phyloP scores from a whole-genome alignment of 2,797 vertebrate genomes.

The Schizothorax lantsangensis region DNA sequence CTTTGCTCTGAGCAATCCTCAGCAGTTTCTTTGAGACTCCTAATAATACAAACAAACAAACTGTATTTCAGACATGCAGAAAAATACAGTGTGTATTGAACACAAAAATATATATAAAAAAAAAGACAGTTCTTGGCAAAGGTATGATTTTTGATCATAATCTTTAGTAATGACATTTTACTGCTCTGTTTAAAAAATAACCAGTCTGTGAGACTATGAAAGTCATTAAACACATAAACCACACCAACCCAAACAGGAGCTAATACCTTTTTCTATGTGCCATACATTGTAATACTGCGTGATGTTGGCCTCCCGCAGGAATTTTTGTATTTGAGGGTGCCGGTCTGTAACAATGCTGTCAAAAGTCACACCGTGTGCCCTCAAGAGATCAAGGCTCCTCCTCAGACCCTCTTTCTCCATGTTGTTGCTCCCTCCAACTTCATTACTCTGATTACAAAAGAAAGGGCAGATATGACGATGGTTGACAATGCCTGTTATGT shows the following conservation, averaged over 20 bases:
- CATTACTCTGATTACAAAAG: not conserved
- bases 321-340: not conserved
- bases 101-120: too few species aligned
- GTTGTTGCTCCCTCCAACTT: not conserved
- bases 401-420: slow-evolving; percentile 6
- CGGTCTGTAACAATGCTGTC: not conserved
- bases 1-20: not conserved
- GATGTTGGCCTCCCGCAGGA: not conserved
- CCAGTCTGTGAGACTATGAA: too few species aligned
- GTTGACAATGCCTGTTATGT: not conserved
- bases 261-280: slow-evolving; percentile 6
- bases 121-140: not conserved
- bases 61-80: not conserved
- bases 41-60: not conserved
- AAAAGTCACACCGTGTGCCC: not conserved
- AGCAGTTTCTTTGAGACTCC: not conserved
- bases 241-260: not conserved
- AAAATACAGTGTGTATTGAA: not conserved
- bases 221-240: not conserved
- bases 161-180: not conserved
- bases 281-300: not conserved
- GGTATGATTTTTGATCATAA: not conserved
- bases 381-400: slow-evolving; percentile 20
- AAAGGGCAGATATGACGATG: not conserved
- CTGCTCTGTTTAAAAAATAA: too few species aligned